phyloP scores from a whole-genome alignment of 2,113 vertebrate genomes.

The Nasalis larvatus region DNA sequence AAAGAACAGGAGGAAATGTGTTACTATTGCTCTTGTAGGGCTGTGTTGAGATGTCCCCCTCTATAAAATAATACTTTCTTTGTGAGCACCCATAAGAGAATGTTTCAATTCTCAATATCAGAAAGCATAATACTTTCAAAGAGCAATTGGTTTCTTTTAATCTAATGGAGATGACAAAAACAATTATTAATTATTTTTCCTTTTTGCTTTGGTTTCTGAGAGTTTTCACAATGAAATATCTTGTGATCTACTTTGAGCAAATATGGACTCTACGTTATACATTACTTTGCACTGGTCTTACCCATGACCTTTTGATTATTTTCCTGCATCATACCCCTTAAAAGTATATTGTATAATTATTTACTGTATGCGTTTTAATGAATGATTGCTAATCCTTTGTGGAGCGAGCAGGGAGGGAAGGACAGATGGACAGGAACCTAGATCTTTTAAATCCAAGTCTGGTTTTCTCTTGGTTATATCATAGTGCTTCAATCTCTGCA shows the following conservation, averaged over 20 bases:
- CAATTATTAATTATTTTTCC: not conserved
- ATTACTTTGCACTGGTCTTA: not conserved
- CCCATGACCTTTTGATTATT: not conserved
- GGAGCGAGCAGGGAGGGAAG: not conserved
- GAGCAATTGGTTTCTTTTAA: not conserved
- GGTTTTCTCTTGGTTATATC: not conserved
- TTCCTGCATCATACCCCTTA: not conserved
- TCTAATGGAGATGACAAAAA: not conserved
- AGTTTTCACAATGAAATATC: not conserved
- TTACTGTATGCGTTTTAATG: not conserved
- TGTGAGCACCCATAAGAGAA: fast-evolving
- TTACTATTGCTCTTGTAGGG: too few relatives aligned
- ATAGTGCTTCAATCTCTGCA: not conserved
- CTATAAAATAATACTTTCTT: not conserved
- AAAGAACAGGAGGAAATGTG: not conserved
- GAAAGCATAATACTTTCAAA: not conserved
- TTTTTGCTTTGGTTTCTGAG: not conserved
- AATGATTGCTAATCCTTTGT: not conserved
- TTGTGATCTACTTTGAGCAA: not conserved
- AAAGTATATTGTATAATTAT: too few relatives aligned
- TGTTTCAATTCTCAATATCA: not conserved
- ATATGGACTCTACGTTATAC: not conserved
- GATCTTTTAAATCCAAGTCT: not conserved
- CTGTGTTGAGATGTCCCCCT: not conserved
- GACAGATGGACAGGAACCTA: not conserved